Conservation (phyloP, 2,888 invertebrate species). For the Drosophila antonietae region DNA sequence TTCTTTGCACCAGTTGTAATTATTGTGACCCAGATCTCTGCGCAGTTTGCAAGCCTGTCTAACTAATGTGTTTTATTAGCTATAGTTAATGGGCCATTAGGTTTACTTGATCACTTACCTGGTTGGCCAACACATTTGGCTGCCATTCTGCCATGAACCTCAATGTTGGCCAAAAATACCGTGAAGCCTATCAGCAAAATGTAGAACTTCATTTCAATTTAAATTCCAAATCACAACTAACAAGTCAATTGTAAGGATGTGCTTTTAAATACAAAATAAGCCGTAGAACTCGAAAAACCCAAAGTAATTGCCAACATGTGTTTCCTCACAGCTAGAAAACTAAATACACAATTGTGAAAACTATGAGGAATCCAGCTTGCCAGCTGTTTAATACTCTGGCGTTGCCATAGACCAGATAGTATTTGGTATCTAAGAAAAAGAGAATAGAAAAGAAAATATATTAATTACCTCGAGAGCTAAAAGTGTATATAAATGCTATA, state of each 20-base stretch:
- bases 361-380: not conserved
- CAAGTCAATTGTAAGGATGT: not conserved
- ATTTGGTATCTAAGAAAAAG: not conserved
- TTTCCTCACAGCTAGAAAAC: not conserved
- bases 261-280: conserved; percentile 19
- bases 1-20: conserved; percentile 9
- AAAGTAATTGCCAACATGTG: conserved; percentile 11
- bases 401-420: not conserved
- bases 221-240: conserved; percentile 15
- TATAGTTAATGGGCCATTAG: not conserved
- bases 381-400: not conserved
- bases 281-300: not conserved
- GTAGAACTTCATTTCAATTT: conserved; percentile 14
- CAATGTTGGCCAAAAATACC: conserved; percentile 1
- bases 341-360: not conserved
- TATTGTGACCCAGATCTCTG: conserved; percentile 20
- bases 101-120: not conserved
- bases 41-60: not conserved
- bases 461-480: not conserved
- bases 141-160: accelerated
- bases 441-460: not conserved
- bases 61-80: not conserved
- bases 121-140: conserved; percentile 23
- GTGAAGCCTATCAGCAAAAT: not conserved
- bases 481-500: not conserved